Conservation (phyloP, 2,888 invertebrate genomes). For the Strigamia maritima region DNA sequence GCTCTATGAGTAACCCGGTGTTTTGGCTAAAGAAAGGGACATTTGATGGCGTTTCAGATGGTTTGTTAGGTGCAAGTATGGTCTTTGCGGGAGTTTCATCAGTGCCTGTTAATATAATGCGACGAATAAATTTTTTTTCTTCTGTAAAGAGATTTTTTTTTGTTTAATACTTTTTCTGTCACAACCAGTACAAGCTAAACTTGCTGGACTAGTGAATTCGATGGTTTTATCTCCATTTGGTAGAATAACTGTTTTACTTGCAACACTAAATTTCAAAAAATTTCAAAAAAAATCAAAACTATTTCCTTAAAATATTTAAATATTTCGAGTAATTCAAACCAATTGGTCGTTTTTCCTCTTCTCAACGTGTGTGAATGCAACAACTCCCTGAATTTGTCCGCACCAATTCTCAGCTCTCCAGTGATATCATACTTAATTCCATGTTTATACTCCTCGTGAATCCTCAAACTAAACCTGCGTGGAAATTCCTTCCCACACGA, state of each 20-base stretch:
- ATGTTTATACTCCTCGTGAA: slow-evolving; percentile 61
- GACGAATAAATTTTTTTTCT: too few species aligned
- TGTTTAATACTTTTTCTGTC: neutral
- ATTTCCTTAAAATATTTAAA: neutral
- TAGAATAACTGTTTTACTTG: slow-evolving; percentile 43
- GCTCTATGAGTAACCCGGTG: slow-evolving; percentile 65
- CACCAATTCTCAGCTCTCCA: slow-evolving; percentile 42
- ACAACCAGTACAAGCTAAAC: neutral
- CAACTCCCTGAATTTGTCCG: slow-evolving; percentile 41
- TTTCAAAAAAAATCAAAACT: neutral
- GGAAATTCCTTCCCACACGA: slow-evolving; percentile 59
- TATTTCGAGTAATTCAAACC: slow-evolving; percentile 40
- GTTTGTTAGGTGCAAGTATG: neutral
- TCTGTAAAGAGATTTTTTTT: too few species aligned
- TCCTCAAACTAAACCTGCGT: slow-evolving; percentile 57
- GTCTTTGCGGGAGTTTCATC: neutral
- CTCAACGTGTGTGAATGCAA: slow-evolving; percentile 42
- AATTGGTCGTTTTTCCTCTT: slow-evolving; percentile 49
- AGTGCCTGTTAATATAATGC: too few species aligned
- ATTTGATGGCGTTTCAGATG: neutral
- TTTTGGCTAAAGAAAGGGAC: slow-evolving; percentile 29
- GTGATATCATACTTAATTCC: slow-evolving; percentile 53
- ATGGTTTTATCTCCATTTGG: slow-evolving; percentile 50
- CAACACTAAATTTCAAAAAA: neutral
- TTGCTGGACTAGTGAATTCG: slow-evolving; percentile 16